Evolutionary conservation across 2,797 vertebrate species (phyloP).

Genomic region (Synanceia verrucosa): DNA sequence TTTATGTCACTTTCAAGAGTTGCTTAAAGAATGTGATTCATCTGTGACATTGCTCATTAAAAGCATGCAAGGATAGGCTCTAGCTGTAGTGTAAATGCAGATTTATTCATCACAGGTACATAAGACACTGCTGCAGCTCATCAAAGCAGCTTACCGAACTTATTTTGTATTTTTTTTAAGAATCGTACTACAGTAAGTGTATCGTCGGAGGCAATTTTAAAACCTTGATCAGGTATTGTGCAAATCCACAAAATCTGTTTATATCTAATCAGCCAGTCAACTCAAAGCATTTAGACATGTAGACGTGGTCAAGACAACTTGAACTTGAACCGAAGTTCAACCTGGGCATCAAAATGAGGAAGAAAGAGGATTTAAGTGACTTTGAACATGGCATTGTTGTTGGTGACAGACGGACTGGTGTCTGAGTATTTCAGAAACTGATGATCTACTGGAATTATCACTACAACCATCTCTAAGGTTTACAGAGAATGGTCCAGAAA

Average conservation of each 20-base stretch:
- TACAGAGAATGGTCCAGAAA: too few species aligned
- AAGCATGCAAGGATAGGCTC: not conserved
- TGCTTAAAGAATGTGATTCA: not conserved
- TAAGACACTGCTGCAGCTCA: not conserved
- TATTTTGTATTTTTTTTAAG: not conserved
- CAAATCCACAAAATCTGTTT: not conserved
- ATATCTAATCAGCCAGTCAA: too few species aligned
- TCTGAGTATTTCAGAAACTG: too few species aligned
- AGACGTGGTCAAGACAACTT: too few species aligned
- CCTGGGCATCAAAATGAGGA: too few species aligned
- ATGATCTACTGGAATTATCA: too few species aligned
- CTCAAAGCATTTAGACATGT: too few species aligned
- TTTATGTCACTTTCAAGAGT: slow-evolving; percentile 5
- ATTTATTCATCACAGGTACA: not conserved
- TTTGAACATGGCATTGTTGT: too few species aligned
- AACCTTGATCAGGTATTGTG: not conserved
- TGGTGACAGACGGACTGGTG: too few species aligned
- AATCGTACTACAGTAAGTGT: not conserved
- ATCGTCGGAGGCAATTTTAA: not conserved
- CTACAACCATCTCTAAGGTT: too few species aligned
- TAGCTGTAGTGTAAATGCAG: not conserved
- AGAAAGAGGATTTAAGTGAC: too few species aligned
- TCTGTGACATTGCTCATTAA: not conserved
- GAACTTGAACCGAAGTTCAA: too few species aligned
- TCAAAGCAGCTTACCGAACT: not conserved